Base-by-base conservation (phyloP, 1,140 invertebrate genomes). In the Leptinotarsa texana region DNA sequence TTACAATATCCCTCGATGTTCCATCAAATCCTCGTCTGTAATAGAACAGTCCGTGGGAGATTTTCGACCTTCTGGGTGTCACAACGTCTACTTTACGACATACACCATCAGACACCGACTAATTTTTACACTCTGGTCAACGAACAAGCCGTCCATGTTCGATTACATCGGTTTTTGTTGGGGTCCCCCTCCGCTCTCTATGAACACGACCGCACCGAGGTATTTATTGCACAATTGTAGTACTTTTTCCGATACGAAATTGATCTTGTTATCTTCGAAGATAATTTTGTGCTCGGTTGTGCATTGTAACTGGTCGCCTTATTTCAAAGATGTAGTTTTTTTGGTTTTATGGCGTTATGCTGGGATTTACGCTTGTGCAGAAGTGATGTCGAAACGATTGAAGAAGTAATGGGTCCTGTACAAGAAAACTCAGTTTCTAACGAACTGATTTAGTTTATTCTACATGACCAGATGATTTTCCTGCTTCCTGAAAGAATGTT, bases 31-130 rank as follows among this genome's bases (percentile, higher is more conserved):
- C 33, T 33, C 33, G 33, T 33, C 33, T 33, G 33, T 33, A 11
- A 33, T 74, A 51, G 69, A 77, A 47, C 71, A 74, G 62, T 69
- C 74, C 74, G 77, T 78, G 77, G 77, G 77, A 57, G 51, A 15
- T 42, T 33, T 47, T 65, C 75, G 75, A 78, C 77, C 77, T 78
- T 74, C 75, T 24, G 72, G 74, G 72, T 76, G 77, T 78, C 72
- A 74, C 48, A 48, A 57, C 51, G n/a, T 57, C 69, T 78, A 68
- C 73, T 78, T 77, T 77, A 78, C 77, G 75, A 74, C 67, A 65
- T 73, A 68, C 69, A 74, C 47, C 48, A 72, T 73, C 67, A 65
- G 75, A 68, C 72, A 33, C 72, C 72, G 47, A 73, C 72, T 77
- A 73, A 77, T 77, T 77, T 77, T 77, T 77, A 69, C 63, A 65